Evolutionary conservation across 2,888 invertebrate genomes (phyloP).

Genomic region (Adineta ricciae): DNA sequence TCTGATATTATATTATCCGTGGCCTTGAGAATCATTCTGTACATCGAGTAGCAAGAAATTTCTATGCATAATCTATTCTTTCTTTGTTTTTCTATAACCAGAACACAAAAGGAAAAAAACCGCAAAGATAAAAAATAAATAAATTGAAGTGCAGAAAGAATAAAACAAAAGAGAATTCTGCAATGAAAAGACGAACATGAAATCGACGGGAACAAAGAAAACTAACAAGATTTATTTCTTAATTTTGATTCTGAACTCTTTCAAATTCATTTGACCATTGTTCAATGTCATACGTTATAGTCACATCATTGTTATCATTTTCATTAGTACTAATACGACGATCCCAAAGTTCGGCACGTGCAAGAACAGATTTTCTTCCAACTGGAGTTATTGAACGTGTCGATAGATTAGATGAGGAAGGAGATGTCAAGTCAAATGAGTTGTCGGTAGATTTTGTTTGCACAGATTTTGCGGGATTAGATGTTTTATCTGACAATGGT

Average conservation of each 20-base stretch:
- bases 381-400: background rate
- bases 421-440: background rate
- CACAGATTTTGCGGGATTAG: background rate
- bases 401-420: background rate
- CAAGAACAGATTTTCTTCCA: constrained; percentile 1
- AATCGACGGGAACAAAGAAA: background rate
- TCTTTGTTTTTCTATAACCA: background rate
- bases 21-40: background rate
- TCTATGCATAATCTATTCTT: background rate
- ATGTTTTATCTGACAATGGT: background rate
- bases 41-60: background rate
- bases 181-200: background rate
- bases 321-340: constrained; percentile 16
- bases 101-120: background rate
- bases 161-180: no score
- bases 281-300: background rate
- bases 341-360: constrained; percentile 17
- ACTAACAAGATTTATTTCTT: background rate
- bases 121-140: constrained; percentile 2
- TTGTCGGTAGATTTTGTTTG: background rate
- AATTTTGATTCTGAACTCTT: background rate
- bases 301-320: background rate
- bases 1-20: background rate
- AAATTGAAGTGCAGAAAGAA: background rate
- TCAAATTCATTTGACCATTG: constrained; percentile 14